These are phyloP conservation scores for Atopsyche davidsoni DNA, from an alignment of 1,140 invertebrate species.

Conservation along the genomic window DNA sequence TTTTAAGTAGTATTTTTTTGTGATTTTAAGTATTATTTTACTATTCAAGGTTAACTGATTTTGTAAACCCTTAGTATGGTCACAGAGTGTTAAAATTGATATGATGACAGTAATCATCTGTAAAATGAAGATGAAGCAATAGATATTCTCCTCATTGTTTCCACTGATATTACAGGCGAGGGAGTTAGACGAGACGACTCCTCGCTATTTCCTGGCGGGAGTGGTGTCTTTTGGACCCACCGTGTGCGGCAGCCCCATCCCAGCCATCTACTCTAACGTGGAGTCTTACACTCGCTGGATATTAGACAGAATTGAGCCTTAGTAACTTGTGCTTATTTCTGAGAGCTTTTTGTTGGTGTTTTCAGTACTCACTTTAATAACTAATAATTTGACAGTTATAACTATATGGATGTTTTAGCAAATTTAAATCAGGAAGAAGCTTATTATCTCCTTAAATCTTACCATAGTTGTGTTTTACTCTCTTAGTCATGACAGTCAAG, in stretches of 20 bases:
- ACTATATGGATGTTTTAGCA: constrained; percentile 3
- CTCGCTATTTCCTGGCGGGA: constrained; percentile 49
- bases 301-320: constrained; percentile 35
- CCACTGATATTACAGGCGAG: constrained; percentile 35
- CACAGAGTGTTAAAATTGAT: background rate
- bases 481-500: too few relatives aligned
- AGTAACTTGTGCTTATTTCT: background rate
- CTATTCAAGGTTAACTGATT: background rate
- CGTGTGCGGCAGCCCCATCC: constrained; percentile 57
- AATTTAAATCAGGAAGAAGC: background rate
- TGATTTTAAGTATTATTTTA: too few relatives aligned
- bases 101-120: background rate
- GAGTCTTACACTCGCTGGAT: constrained; percentile 62
- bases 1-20: too few relatives aligned
- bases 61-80: too few relatives aligned
- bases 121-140: background rate
- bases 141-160: background rate
- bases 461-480: background rate
- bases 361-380: background rate
- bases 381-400: background rate
- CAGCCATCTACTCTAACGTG: constrained; percentile 64
- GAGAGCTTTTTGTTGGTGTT: background rate
- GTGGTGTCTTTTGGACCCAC: constrained; percentile 67
- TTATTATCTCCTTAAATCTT: background rate
- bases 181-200: constrained; percentile 38